Evolutionary conservation across 2,888 invertebrate genomes (phyloP), one percentile per base, ranked within the genome.

Genomic region (Subacronicta megacephala): DNA sequence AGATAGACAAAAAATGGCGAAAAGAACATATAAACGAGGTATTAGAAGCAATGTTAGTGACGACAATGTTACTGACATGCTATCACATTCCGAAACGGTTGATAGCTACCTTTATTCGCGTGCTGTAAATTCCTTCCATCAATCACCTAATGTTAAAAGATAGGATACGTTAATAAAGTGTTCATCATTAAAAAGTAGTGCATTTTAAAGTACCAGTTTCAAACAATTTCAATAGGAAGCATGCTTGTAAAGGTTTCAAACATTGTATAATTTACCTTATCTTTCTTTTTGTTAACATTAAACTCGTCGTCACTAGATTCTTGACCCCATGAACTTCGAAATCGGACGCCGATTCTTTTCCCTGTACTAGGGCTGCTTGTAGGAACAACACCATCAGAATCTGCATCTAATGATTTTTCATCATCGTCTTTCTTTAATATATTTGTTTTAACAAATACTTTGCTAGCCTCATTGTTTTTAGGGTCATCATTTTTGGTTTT

Each of bases 251-350:
- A 12, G 12, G 35, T 16, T 16, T 16, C 0, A 35, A 31, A 20
- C 9, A 2, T 17, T 6, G 5, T 0, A 18, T 42, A 12, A 75
- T 46, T 53, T 84, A 93, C 93, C 90, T 93, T 92, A 59, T 82
- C 80, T 68, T 92, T 92, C 63, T 85, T 88, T 64, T 89, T 90
- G 20, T 29, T 45, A 1, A 82, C 71, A 36, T 81, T 70, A 62
- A 90, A 90, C 44, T 88, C 90, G 52, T 93, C 93, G 29, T 93
- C 93, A 43, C 83, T 90, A 0, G 92, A 87, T 43, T 91, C 92
- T 16, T 87, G 84, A 7, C 82, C 80, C 92, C 94, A 90, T 0
- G 91, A 88, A 15, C 84, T 89, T 73, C 93, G 83, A 65, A 94
- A 94, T 55, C 94, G 81, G 2, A 91, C 93, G 0, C 91, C 90